Evolutionary conservation across 2,113 vertebrate genomes (phyloP).

Genomic region (Toxotes jaculatrix): DNA sequence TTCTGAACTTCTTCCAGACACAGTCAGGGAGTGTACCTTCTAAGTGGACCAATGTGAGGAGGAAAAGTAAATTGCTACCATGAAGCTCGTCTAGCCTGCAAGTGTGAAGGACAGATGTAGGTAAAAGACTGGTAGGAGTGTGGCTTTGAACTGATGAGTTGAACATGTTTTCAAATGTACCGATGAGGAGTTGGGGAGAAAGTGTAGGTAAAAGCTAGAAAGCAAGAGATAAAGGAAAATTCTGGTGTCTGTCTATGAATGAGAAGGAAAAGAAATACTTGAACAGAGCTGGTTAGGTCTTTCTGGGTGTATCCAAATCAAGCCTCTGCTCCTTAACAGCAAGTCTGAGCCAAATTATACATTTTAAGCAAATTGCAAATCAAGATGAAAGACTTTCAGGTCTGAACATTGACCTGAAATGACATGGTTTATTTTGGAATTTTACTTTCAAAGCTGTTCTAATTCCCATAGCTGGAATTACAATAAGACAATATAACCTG

Average conservation of each 20-base stretch:
- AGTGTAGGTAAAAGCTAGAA: not conserved
- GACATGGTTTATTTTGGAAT: constrained; percentile 12
- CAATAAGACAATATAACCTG: not conserved
- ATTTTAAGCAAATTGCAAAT: not conserved
- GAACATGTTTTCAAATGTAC: not conserved
- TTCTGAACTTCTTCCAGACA: constrained; percentile 12
- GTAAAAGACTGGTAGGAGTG: not conserved
- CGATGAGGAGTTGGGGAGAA: not conserved
- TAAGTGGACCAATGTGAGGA: constrained; percentile 7
- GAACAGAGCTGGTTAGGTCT: not conserved
- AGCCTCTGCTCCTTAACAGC: not conserved
- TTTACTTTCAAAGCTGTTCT: constrained; percentile 3
- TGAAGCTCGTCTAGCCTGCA: not conserved
- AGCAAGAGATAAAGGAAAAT: not conserved
- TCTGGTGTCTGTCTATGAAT: not conserved
- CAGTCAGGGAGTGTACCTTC: constrained; percentile 5
- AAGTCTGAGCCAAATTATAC: not conserved
- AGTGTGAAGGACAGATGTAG: constrained; percentile 11
- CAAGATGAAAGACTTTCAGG: constrained; percentile 4
- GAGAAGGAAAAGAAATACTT: constrained; percentile 4
- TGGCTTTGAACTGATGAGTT: constrained; percentile 16
- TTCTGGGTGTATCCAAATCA: not conserved
- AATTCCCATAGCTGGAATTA: not conserved
- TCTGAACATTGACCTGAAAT: constrained; percentile 16
- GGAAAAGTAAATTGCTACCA: constrained; percentile 15